phyloP scores from a whole-genome alignment of 2,113 vertebrate genomes.

The Corvus cornix region DNA sequence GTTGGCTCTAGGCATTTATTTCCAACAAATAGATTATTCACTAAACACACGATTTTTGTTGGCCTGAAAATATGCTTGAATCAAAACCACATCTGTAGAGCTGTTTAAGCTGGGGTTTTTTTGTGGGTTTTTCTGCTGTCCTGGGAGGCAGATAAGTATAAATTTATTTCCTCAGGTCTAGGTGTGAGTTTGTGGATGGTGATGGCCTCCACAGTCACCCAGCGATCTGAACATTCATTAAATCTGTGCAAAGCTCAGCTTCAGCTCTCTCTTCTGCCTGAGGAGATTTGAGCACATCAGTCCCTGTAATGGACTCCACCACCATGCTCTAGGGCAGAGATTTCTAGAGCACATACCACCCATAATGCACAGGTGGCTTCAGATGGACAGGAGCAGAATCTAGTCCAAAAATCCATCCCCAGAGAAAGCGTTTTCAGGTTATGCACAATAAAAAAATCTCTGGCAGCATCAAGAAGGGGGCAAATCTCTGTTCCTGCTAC shows the following conservation, averaged over 20 bases:
- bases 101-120: not conserved
- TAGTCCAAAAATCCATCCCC: not conserved
- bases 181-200: not conserved
- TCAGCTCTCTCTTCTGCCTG: not conserved
- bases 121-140: not conserved
- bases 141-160: not conserved
- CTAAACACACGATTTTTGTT: not conserved
- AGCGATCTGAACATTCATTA: rapidly evolving
- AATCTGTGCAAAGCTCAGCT: not conserved
- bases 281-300: not conserved
- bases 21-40: slow-evolving; percentile 57
- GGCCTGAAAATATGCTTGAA: slow-evolving; percentile 9
- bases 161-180: not conserved
- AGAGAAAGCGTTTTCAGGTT: not conserved
- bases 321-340: not conserved
- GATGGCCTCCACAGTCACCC: not conserved
- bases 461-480: not conserved
- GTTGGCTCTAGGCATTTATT: slow-evolving; percentile 20
- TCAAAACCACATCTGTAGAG: not conserved
- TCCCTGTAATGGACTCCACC: not conserved
- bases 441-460: not conserved
- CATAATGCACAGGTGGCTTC: not conserved
- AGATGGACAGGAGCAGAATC: not conserved
- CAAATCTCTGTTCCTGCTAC: not conserved
- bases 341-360: not conserved